A percentile compares a stretch with the other conserved stretches of the same genome.
Conservation (phyloP, 2,113 vertebrate species). For the Neolamprologus toae region DNA sequence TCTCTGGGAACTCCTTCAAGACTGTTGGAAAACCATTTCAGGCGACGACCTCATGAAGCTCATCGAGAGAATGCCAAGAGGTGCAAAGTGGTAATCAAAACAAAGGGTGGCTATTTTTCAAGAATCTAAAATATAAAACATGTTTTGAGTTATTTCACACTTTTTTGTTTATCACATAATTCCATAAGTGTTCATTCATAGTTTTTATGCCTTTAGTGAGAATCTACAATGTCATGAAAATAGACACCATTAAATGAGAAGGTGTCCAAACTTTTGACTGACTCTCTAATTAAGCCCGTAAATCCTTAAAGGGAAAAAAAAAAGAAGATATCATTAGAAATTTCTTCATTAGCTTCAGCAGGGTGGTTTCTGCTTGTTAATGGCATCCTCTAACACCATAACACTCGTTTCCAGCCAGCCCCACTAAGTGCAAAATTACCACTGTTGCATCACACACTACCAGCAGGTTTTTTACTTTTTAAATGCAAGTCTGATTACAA, state of each 20-base stretch:
- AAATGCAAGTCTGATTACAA: neutral
- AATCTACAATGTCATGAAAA: neutral
- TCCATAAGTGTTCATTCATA: neutral
- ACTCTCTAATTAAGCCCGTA: neutral
- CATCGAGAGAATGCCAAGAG: neutral
- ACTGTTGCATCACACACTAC: neutral
- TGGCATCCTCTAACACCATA: neutral
- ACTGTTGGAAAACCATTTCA: neutral
- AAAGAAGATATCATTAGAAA: neutral
- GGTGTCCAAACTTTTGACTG: neutral
- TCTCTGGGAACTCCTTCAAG: neutral
- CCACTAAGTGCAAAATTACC: neutral
- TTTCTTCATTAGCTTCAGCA: neutral
- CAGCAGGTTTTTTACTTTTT: neutral
- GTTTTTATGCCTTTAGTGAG: neutral
- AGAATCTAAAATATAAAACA: neutral
- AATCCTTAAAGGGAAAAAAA: accelerated
- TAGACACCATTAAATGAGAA: neutral
- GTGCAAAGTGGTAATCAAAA: neutral
- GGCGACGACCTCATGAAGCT: accelerated
- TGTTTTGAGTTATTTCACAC: neutral
- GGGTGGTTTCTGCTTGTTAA: neutral
- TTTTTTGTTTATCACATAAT: neutral
- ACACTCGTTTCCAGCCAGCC: neutral
- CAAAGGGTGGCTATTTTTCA: accelerated